Conservation (phyloP, 2,797 vertebrate species). For the Cynodonichthys magdalenae region DNA sequence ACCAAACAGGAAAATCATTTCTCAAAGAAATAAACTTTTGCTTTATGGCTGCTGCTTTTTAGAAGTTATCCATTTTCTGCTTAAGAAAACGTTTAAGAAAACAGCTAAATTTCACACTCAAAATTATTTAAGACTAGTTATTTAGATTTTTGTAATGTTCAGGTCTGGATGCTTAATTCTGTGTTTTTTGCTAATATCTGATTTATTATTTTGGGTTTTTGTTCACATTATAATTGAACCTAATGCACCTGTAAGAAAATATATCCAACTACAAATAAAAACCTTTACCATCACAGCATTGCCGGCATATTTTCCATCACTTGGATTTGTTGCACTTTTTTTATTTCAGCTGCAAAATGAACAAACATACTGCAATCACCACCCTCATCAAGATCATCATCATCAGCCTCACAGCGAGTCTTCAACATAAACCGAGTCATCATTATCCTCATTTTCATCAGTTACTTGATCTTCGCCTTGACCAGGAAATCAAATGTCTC, state of each 20-base stretch:
- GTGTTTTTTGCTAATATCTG: no score
- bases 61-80: conserved; percentile 10
- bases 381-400: conserved; percentile 53
- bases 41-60: conserved; percentile 4
- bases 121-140: background rate
- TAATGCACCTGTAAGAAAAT: background rate
- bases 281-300: background rate
- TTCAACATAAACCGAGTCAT: conserved; percentile 45
- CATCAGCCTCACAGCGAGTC: conserved; percentile 41
- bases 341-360: conserved; percentile 40
- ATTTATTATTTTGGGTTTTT: no score
- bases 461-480: conserved; percentile 64
- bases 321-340: conserved; percentile 19
- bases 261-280: background rate
- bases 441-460: conserved; percentile 63
- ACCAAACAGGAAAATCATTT: conserved; percentile 21
- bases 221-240: no score
- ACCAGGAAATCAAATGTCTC: conserved; percentile 44
- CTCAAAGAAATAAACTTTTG: conserved; percentile 7
- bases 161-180: no score
- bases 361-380: conserved; percentile 42
- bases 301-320: conserved; percentile 8
- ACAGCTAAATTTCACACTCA: background rate
- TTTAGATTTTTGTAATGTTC: background rate
- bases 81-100: conserved; percentile 2